Evolutionary conservation across 2,113 vertebrate species (phyloP), one percentile per base, ranked within the genome.

Genomic region (Pachycephala philippinensis): DNA sequence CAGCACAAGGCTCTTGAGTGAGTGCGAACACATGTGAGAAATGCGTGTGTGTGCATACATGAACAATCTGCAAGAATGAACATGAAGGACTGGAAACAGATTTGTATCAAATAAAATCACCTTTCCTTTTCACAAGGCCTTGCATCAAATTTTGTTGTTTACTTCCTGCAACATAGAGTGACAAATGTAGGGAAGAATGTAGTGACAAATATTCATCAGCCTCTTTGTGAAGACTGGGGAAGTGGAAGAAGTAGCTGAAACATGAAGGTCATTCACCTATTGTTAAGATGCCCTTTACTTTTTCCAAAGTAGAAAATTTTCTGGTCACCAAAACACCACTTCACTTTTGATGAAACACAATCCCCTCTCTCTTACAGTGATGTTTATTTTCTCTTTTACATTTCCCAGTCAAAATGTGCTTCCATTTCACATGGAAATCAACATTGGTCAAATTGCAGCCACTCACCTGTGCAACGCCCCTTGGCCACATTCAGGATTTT

Each of bases 11-110:
- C 5, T 61, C 31, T 13, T 40, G 31, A 39, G 42, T 27, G 12
- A 45, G 15, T 42, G 21, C 33, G 21, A 61, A 81, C 1, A 0
- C 11, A 15, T 0, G 2, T n/a, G 20, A 54, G 45, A 92, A 77
- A 57, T 21, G 14, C 0, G 0, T 26, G 18, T 31, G 19, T 53
- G 33, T 15, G 17, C 14, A 19, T 19, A 45, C 4, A 18, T 3
- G 35, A 87, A 57, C 27, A 70, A 33, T 22, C 60, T 64, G 57
- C 79, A 64, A 79, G 35, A 84, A 70, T 18, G 19, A 79, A 39
- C 6, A 4, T 7, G 33, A 78, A 45, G 6, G 30, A 81, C 26
- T 57, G 35, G 60, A 65, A 64, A 81, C 2, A 69, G 22, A 89
- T 35, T 45, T 63, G 19, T 57, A 40, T 70, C 21, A 66, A 81